These are phyloP conservation scores for Protaetia brevitarsis DNA, from an alignment of 1,140 invertebrate genomes.

Conservation along the genomic window DNA sequence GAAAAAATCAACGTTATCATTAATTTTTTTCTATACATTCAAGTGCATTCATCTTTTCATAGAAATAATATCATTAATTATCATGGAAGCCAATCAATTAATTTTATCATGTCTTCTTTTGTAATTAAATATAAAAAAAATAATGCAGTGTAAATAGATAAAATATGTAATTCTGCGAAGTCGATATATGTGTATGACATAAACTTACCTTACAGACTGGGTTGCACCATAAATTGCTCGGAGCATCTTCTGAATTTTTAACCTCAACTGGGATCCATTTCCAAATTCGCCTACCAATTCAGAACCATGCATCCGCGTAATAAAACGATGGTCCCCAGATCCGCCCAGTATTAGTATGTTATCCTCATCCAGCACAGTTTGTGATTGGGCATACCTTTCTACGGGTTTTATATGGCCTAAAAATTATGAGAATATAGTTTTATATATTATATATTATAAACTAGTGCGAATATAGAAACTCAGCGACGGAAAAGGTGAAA, in stretches of 20 bases:
- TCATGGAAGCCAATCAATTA: too few relatives aligned
- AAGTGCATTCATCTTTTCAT: too few relatives aligned
- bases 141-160: too few relatives aligned
- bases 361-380: conserved; percentile 68
- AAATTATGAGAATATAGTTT: conserved; percentile 1
- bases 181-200: too few relatives aligned
- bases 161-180: too few relatives aligned
- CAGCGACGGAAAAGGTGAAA: too few relatives aligned
- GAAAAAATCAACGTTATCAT: neutral
- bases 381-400: conserved; percentile 86
- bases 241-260: conserved; percentile 70
- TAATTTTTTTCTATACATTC: neutral
- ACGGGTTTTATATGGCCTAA: conserved; percentile 61
- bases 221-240: conserved; percentile 89
- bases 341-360: conserved; percentile 72
- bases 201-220: conserved; percentile 88
- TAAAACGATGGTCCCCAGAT: conserved; percentile 57
- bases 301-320: conserved; percentile 64
- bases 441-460: too few relatives aligned
- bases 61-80: too few relatives aligned
- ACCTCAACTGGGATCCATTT: conserved; percentile 78
- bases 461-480: too few relatives aligned
- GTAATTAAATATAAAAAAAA: too few relatives aligned
- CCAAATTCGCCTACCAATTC: conserved; percentile 66
- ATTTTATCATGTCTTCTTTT: too few relatives aligned